A percentile compares a stretch with the other conserved stretches of the same genome.
Evolutionary conservation across 2,113 vertebrate genomes (phyloP).

Genomic region (Alaudala cheleensis): DNA sequence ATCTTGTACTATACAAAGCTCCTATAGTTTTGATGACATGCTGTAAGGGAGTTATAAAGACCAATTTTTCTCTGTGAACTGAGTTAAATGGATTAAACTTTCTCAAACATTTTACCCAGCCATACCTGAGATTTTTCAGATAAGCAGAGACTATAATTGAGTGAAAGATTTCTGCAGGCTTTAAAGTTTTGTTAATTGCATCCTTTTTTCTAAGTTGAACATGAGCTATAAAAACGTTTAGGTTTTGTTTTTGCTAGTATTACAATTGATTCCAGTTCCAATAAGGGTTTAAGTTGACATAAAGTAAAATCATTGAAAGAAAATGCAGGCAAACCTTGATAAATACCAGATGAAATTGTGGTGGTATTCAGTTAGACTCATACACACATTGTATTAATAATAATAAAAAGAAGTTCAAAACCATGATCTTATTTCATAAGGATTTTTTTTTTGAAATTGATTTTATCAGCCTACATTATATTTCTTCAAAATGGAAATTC

Average conservation of each 20-base stretch:
- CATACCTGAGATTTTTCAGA: neutral
- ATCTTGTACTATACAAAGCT: neutral
- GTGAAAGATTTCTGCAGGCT: conserved; percentile 29
- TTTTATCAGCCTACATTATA: conserved; percentile 45
- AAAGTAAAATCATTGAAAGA: conserved; percentile 65
- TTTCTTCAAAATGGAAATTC: conserved; percentile 47
- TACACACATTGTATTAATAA: conserved; percentile 66
- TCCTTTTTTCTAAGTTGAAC: conserved; percentile 23
- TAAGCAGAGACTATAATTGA: conserved; percentile 17
- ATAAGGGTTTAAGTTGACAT: conserved; percentile 52
- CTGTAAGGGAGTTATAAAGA: neutral
- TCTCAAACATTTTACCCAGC: neutral
- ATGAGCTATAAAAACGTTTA: conserved; percentile 43
- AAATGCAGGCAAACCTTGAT: conserved; percentile 63
- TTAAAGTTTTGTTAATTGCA: conserved; percentile 15
- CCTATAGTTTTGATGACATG: neutral
- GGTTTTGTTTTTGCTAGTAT: conserved; percentile 35
- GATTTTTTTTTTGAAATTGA: neutral
- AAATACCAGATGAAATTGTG: conserved; percentile 57
- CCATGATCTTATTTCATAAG: conserved; percentile 62
- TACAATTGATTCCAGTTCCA: conserved; percentile 62
- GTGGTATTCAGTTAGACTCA: conserved; percentile 49
- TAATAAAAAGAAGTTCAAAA: conserved; percentile 64
- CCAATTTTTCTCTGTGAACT: neutral
- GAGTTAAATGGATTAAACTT: neutral